Evolutionary conservation across 1,140 invertebrate genomes (phyloP), one percentile per base, ranked within the genome.

Genomic region (Phymastichus coffea): DNA sequence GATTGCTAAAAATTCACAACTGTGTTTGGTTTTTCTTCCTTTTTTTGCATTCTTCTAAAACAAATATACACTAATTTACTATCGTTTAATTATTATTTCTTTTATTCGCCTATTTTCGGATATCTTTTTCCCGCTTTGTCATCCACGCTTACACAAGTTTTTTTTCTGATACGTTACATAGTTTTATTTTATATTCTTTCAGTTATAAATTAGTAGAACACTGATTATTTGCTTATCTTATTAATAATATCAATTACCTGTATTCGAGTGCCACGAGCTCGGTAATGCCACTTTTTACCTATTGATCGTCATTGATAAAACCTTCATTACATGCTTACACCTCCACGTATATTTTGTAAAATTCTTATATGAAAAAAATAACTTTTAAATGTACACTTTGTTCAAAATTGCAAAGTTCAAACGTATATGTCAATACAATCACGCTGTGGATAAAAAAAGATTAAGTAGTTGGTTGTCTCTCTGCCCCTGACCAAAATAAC

Each of bases 381-480:
- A 4, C 33, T 53, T 53, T n/a, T 59, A 28, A 53, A 40, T 60
- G 51, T 60, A 54, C 54, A 54, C 57, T 60, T 60, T 54, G 51
- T 60, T 17, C 33, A 47, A 60, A 37, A 59, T 38, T 53, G 35
- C 14, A 57, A 49, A 60, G 41, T 43, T 7, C 22, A 25, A 23
- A 25, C 17, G 7, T 48, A 46, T 44, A 12, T 54, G 28, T 60
- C 10, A 60, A 60, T 60, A 60, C 23, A 60, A 54, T 19, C 33
- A 26, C 53, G 51, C 51, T 60, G 35, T 54, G 43, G 30, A 47
- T 44, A 54, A 12, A 48, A n/a, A n/a, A 48, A 48, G 47, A 54
- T 33, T 9, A 30, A 60, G 17, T 48, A 47, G 33, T 54, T 47
- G 43, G n/a, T 54, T 60, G 43, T 54, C 51, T 60, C 41, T 60